Base-by-base conservation (phyloP, 1,140 invertebrate species). In the Radopholus similis region DNA sequence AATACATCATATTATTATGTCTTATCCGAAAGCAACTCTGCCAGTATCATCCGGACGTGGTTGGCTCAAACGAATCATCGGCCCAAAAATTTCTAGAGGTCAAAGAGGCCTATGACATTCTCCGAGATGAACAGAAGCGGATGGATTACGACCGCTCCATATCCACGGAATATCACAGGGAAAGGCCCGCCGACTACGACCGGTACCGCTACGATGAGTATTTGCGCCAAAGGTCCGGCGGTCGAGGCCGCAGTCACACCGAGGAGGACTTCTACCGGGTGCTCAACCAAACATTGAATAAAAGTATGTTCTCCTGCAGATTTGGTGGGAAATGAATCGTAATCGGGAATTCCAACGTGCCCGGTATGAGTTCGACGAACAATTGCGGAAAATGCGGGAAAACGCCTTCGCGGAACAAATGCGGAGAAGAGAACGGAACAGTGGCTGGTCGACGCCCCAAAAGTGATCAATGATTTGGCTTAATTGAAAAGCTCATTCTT, bases 41-140 rank as follows among this genome's bases (percentile, higher is more conserved):
- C n/a, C 13, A 64, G 63, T 64, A 64, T 18, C 63, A 64, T 65
- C 63, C 63, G 11, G 63, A 64, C 34, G 63, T 64, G 32, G 4
- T 26, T 11, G 63, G 63, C 21, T 64, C 63, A 21, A 64, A 49
- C 32, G 57, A 18, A 11, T 18, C 32, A 6, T 65, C 40, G 18
- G 47, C 26, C 11, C 23, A 54, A 23, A 64, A 64, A 63, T 64
- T 53, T 65, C 9, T 64, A 13, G 63, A 64, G 56, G 35, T 64
- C 40, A 32, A 38, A 44, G 57, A 64, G 38, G 63, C 63, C 28
- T 64, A 64, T 63, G 63, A 63, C 6, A 65, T 38, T 18, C 18
- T 54, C 3, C 38, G 47, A n/a, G 63, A 64, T 42, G 49, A 64
- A 54, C 9, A 64, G 51, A 49, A 38, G 55, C 8, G 23, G 11